Conservation (phyloP, 1,140 invertebrate genomes). For the Drosophila ananassae region DNA sequence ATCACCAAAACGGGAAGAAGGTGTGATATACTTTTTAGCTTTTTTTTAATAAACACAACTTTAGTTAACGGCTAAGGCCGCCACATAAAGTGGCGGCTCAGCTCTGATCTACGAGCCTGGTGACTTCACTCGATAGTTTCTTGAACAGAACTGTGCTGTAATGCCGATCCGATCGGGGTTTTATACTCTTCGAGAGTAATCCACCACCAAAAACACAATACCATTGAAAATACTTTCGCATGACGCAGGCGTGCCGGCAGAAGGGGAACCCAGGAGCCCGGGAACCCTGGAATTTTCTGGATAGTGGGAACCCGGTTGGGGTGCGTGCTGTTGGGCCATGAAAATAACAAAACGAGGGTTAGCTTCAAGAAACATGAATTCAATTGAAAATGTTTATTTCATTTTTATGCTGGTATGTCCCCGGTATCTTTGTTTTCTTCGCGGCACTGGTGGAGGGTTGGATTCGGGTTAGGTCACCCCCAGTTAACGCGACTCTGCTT, state of each 20-base stretch:
- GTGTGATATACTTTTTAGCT: neutral
- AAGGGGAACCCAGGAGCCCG: neutral
- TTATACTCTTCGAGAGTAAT: conserved; percentile 57
- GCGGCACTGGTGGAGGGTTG: conserved; percentile 46
- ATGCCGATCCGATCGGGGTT: conserved; percentile 48
- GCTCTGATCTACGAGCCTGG: conserved; percentile 12
- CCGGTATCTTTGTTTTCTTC: conserved; percentile 36
- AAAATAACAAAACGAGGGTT: conserved; percentile 64
- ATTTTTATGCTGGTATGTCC: conserved; percentile 56
- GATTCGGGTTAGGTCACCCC: conserved; percentile 46
- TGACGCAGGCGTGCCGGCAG: conserved; percentile 72
- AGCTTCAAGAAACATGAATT: conserved; percentile 56
- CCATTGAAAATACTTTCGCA: conserved; percentile 73
- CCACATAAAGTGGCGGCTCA: conserved; percentile 59
- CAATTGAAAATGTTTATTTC: conserved; percentile 73
- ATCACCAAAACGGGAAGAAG: neutral
- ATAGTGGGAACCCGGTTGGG: conserved; percentile 17
- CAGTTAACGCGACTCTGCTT: conserved; percentile 21
- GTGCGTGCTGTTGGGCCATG: conserved; percentile 69
- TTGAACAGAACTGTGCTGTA: conserved; percentile 50
- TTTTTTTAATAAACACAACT: conserved; percentile 14
- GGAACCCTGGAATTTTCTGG: conserved; percentile 5
- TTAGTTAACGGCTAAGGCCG: conserved; percentile 36
- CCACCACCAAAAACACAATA: conserved; percentile 56
- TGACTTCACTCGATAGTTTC: conserved; percentile 44